Evolutionary conservation across 2,888 invertebrate genomes (phyloP), one percentile per base, ranked within the genome.

Genomic region (Apotomis turbidana): DNA sequence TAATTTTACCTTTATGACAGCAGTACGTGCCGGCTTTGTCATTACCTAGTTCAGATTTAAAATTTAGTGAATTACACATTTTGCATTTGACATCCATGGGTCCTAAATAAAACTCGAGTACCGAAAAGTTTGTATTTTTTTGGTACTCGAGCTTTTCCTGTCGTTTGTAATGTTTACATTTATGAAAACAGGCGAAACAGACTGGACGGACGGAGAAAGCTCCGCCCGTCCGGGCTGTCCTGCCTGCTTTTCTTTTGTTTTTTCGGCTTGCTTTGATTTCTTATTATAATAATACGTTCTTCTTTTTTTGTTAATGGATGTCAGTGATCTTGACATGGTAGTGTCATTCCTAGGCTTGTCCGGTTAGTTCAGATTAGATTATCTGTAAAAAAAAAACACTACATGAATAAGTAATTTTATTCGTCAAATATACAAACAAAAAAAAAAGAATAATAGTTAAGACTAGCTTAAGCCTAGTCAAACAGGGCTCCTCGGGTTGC

Each of bases 281-380:
- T 27, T 27, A 27, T 27, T 27, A 2, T 27, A 27, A 38, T 59
- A 12, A 41, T 3, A 3, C 3, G 3, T 59, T 59, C n/a, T 59
- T 8, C n/a, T 59, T 3, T 59, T 59, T n/a, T 59, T 59, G 41
- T 59, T 59, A n/a, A 59, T 41, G 5, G 58, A 59, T 59, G 38
- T 12, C 38, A 59, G 58, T 36, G 58, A 59, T 2, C 58, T 76
- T n/a, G 77, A 46, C 41, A 76, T 55, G 27, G 27, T 27, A 27
- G 27, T 27, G 27, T 27, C 27, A 27, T 27, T 27, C 2, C 2
- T 27, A 27, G 27, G 27, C 27, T 27, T 27, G 27, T 27, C 27
- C 27, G 27, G 27, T 27, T 27, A 27, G 27, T 27, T 27, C 27
- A 27, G 27, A 27, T 27, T 27, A 27, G 27, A 27, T 27, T 27